Evolutionary conservation across 2,113 vertebrate species (phyloP).

Genomic region (Triplophysa tibetana): DNA sequence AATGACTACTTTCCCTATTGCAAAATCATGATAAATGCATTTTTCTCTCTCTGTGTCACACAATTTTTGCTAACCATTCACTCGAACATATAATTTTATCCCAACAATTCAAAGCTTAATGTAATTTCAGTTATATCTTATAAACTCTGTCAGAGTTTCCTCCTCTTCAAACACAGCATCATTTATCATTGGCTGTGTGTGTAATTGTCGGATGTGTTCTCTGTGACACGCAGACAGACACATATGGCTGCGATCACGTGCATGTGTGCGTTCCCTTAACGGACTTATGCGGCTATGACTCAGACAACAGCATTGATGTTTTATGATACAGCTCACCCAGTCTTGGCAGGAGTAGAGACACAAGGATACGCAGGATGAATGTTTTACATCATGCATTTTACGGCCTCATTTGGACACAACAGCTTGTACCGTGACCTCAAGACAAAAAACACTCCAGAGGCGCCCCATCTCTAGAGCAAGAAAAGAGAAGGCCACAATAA

Average conservation of each 20-base stretch:
- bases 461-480: constrained; percentile 25
- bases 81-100: constrained; percentile 69
- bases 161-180: constrained; percentile 44
- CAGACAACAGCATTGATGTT: constrained; percentile 63
- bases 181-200: not conserved
- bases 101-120: constrained; percentile 64
- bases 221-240: constrained; percentile 19
- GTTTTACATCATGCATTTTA: constrained; percentile 55
- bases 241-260: constrained; percentile 43
- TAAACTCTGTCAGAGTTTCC: constrained; percentile 62
- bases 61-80: constrained; percentile 65
- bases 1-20: constrained; percentile 62
- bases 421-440: constrained; percentile 59
- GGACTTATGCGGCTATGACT: constrained; percentile 66
- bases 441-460: constrained; percentile 43
- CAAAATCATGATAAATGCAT: constrained; percentile 65
- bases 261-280: constrained; percentile 59
- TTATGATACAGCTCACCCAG: constrained; percentile 64
- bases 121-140: constrained; percentile 66
- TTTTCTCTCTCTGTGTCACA: constrained; percentile 61
- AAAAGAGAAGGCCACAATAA: not conserved
- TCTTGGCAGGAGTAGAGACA: constrained; percentile 63
- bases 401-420: constrained; percentile 57
- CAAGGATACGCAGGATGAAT: constrained; percentile 41
- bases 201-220: constrained; percentile 28